Evolutionary conservation across 2,113 vertebrate genomes (phyloP), one percentile per base, ranked within the genome.

Genomic region (Semicossyphus pulcher): DNA sequence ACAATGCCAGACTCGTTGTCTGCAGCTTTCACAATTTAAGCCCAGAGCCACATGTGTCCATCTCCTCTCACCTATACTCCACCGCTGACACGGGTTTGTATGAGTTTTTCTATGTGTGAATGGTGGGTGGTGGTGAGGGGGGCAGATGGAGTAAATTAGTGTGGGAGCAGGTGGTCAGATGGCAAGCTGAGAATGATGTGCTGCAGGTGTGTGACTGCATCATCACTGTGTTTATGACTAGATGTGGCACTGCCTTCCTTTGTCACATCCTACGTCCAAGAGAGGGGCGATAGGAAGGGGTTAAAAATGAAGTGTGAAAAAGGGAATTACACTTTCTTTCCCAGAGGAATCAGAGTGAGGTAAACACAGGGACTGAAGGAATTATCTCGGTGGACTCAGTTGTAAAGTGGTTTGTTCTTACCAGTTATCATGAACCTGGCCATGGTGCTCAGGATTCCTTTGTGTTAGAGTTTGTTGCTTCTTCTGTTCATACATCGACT

Each of bases 151-250:
- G 51, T 72, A 48, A 57, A 65, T 65, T 41, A 63, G 58, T 45
- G 20, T 41, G 66, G 73, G 81, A 91, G 87, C 91, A 91, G 90
- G 86, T 90, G 90, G 78, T 61, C 77, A 25, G 65, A 72, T 16
- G 64, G 63, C 39, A 76, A 81, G 58, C 59, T 82, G 87, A 72
- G 78, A 90, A 90, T 90, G 75, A 86, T 76, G 71, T 77, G 64
- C 69, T 71, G 39, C 54, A 76, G 53, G 64, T 83, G 67, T 73
- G 64, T 23, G 25, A 29, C 41, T 47, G 49, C 71, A 77, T 79
- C 72, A 81, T 82, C 77, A 73, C 85, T 62, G 31, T 54, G 5
- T 67, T 36, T 28, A 36, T 18, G 9, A 61, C 44, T 62, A 18
- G 1, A 59, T 26, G 20, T 21, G 26, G 21, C 60, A 26, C 21